phyloP scores from a whole-genome alignment of 2,888 invertebrate species.

The Cerceris rybyensis region DNA sequence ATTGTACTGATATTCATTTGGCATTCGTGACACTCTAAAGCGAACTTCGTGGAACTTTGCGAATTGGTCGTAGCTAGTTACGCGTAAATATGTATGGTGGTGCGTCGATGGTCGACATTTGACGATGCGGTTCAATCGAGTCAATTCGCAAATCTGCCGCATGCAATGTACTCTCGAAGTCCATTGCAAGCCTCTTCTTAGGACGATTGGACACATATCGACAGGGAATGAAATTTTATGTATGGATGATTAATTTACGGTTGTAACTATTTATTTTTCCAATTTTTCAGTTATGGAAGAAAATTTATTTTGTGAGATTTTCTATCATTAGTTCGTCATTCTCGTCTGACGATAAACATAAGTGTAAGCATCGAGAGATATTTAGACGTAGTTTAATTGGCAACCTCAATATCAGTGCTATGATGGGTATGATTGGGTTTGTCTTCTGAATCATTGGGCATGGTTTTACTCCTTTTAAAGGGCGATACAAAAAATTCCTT shows the following conservation, averaged over 20 bases:
- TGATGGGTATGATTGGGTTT: too few relatives aligned
- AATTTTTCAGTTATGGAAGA: too few relatives aligned
- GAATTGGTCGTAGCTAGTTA: background rate
- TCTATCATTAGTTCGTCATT: too few relatives aligned
- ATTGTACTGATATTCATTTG: slow-evolving; percentile 37
- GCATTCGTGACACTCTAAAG: slow-evolving; percentile 18
- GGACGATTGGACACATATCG: slow-evolving; percentile 7
- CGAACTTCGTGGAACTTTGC: slow-evolving; percentile 13
- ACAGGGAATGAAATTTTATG: slow-evolving; percentile 13
- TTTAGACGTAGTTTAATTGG: too few relatives aligned
- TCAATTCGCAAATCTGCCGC: slow-evolving; percentile 41
- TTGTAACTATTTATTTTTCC: too few relatives aligned
- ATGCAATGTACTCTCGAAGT: slow-evolving; percentile 53
- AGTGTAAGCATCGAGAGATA: too few relatives aligned
- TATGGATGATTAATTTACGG: background rate
- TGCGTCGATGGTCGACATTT: slow-evolving; percentile 58
- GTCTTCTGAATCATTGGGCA: too few relatives aligned
- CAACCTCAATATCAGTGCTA: too few relatives aligned
- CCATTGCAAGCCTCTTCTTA: slow-evolving; percentile 21
- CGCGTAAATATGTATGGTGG: slow-evolving; percentile 39
- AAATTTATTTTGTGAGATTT: too few relatives aligned
- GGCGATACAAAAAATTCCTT: too few relatives aligned
- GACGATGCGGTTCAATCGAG: slow-evolving; percentile 61
- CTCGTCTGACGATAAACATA: too few relatives aligned
- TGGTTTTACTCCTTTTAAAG: too few relatives aligned